Evolutionary conservation across 2,113 vertebrate species (phyloP).

Genomic region (Anolis carolinensis): DNA sequence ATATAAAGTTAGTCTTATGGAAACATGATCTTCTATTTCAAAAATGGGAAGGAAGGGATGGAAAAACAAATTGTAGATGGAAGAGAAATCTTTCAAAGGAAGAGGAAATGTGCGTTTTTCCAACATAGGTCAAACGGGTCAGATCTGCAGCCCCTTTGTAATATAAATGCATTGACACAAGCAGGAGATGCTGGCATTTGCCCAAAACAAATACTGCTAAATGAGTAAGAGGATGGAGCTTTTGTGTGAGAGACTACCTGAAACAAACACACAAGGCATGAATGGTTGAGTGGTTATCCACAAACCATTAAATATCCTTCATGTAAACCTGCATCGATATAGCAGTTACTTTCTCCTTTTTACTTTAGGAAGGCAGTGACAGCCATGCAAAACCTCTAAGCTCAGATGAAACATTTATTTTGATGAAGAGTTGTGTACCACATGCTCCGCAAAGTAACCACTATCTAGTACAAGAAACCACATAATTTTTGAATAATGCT

Average conservation of each 20-base stretch:
- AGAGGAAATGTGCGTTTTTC: slow-evolving; percentile 64
- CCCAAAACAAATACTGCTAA: slow-evolving; percentile 63
- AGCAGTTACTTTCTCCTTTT: rapidly evolving
- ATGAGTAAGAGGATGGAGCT: slow-evolving; percentile 18
- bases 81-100: slow-evolving; percentile 51
- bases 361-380: background rate
- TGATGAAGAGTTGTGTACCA: rapidly evolving
- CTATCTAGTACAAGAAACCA: background rate
- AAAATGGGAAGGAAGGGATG: slow-evolving; percentile 46
- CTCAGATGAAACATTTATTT: rapidly evolving
- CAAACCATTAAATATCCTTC: background rate
- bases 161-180: slow-evolving; percentile 41
- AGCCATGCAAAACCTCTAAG: background rate
- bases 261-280: slow-evolving; percentile 23
- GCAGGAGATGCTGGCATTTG: slow-evolving; percentile 47
- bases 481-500: background rate
- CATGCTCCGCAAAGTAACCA: background rate
- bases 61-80: slow-evolving; percentile 66
- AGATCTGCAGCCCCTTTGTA: slow-evolving; percentile 48
- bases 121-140: slow-evolving; percentile 60
- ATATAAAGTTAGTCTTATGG: background rate
- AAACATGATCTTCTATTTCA: slow-evolving; percentile 62
- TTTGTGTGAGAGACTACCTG: background rate
- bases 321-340: rapidly evolving
- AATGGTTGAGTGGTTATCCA: background rate